A percentile compares a stretch with the other conserved stretches of the same genome.
Evolutionary conservation across 2,888 invertebrate species (phyloP).

Genomic region (Poecilobothrus nobilitatus): DNA sequence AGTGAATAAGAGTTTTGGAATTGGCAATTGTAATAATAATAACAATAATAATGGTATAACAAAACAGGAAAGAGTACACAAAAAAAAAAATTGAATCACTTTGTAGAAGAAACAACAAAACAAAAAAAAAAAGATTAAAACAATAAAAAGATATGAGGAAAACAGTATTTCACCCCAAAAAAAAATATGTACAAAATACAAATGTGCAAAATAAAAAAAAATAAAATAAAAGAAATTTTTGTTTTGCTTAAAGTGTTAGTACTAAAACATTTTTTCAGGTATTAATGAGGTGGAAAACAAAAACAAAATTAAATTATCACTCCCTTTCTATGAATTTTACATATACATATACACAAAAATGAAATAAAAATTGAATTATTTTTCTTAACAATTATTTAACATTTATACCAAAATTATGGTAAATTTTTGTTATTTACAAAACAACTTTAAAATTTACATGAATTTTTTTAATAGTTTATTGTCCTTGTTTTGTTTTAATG

Average conservation of each 20-base stretch:
- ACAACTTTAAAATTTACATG: no score
- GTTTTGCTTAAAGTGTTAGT: background rate
- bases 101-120: background rate
- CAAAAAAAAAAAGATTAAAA: background rate
- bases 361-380: no score
- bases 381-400: no score
- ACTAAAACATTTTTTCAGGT: background rate
- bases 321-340: no score
- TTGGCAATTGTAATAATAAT: slow-evolving; percentile 6
- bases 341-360: no score
- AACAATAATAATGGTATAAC: background rate
- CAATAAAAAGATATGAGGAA: background rate
- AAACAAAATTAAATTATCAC: background rate
- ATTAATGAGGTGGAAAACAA: slow-evolving; percentile 6
- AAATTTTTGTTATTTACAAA: no score
- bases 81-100: no score
- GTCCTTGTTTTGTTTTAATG: no score
- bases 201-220: background rate
- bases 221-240: background rate
- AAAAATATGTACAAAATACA: background rate
- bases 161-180: background rate
- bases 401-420: no score
- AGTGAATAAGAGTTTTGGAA: background rate
- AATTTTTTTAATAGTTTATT: no score
- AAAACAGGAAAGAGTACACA: no score